A percentile compares a stretch with the other conserved stretches of the same genome.
Evolutionary conservation across 2,888 invertebrate species (phyloP).

Genomic region (Acleris literana): DNA sequence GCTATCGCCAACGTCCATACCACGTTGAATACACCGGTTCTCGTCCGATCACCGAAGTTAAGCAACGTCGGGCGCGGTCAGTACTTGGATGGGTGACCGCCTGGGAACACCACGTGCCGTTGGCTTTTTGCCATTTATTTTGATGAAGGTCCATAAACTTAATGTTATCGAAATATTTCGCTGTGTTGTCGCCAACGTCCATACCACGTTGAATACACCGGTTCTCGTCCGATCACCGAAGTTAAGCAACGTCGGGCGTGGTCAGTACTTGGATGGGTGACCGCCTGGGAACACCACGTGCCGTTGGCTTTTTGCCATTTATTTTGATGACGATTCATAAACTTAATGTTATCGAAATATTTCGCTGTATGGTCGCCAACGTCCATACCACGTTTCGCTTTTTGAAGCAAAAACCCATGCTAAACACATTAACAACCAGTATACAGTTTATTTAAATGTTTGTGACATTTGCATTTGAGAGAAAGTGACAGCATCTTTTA

Average conservation of each 20-base stretch:
- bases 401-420: constrained; percentile 43
- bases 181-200: constrained; percentile 55
- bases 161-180: not conserved
- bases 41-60: constrained; percentile 50
- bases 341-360: not conserved
- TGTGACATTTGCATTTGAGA: no score
- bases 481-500: no score
- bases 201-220: constrained; percentile 67
- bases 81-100: constrained; percentile 49
- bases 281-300: constrained; percentile 51
- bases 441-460: no score
- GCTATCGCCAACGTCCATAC: constrained; percentile 39
- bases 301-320: constrained; percentile 51
- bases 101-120: constrained; percentile 47
- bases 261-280: constrained; percentile 49
- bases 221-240: constrained; percentile 48
- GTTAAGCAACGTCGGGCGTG: constrained; percentile 45
- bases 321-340: no score
- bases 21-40: constrained; percentile 47
- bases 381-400: constrained; percentile 75
- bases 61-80: constrained; percentile 48
- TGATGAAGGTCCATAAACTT: no score
- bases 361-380: constrained; percentile 44
- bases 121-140: constrained; percentile 38
- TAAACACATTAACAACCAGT: no score